Evolutionary conservation across 2,797 vertebrate species (phyloP), one percentile per base, ranked within the genome.

Genomic region (Sebastes aleutianus): DNA sequence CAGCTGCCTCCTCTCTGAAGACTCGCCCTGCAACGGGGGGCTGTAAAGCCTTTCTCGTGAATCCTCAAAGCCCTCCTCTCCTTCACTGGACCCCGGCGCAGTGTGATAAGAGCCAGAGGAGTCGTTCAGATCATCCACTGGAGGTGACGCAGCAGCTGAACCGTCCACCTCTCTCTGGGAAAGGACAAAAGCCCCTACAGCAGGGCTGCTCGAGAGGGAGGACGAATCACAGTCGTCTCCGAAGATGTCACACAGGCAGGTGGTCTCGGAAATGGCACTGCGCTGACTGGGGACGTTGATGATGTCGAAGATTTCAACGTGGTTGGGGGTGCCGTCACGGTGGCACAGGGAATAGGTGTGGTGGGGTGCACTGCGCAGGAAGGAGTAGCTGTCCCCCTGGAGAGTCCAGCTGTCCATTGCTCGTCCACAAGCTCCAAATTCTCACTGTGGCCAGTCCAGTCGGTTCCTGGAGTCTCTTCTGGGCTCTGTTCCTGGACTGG

Each of bases 211-310:
- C 14, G 95, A 92, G 31, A 93, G 85, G 16, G 95, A 91, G 0
- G 90, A 74, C 0, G 92, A 85, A 56, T 96, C 96, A 70, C 92
- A 70, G 69, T 96, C 95, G 87, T 96, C 96, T 79, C 95, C 95
- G 72, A 96, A 96, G 90, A 96, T 96, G 90, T 96, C 96, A 90
- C 96, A 96, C 65, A 96, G 88, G 77, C 95, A 96, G 62, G 95
- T 96, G 24, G 95, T 96, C 90, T 96, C 96, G 3, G 96, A 96
- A 85, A 96, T 96, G 74, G 84, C 90, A 22, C 79, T 92, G 63
- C 87, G 92, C 79, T 94, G 90, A 78, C 82, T 92, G 4, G 94
- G 94, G 72, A 93, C 87, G 82, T 88, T 93, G 70, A 95, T 96
- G 81, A 96, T 96, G 86, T 96, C 96, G 8, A 96, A 96, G 79